These are phyloP conservation scores for Pseudococcus longispinus DNA, from an alignment of 2,888 invertebrate species.

Conservation along the genomic window DNA sequence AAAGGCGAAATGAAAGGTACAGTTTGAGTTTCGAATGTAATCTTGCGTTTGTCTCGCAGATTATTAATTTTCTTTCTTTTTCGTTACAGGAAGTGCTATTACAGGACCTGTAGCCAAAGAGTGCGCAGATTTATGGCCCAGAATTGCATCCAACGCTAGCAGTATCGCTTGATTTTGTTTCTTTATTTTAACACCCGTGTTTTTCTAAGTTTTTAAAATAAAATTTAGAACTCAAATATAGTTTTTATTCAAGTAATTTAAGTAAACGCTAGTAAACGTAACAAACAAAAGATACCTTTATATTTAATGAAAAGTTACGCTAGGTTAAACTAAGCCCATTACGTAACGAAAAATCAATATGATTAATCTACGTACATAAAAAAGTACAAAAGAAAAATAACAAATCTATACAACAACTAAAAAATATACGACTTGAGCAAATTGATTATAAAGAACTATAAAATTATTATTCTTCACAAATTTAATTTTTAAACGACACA, in stretches of 20 bases:
- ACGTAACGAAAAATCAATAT: background rate
- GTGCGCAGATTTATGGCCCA: conserved; percentile 99
- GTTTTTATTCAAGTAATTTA: background rate
- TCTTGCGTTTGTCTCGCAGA: background rate
- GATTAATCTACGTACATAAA: background rate
- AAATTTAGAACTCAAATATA: background rate
- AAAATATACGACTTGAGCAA: conserved; percentile 8
- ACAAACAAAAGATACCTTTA: background rate
- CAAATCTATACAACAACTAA: background rate
- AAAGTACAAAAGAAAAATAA: conserved; percentile 27
- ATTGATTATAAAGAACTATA: background rate
- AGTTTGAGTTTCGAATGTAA: background rate
- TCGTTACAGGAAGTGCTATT: conserved; percentile 79
- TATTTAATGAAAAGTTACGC: conserved; percentile 3
- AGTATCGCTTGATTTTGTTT: conserved; percentile 82
- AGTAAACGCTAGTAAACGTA: background rate
- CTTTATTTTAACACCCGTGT: background rate
- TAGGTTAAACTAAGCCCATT: background rate
- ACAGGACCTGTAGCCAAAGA: conserved; percentile 99
- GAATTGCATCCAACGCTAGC: conserved; percentile 99
- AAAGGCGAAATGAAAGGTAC: conserved; percentile 99
- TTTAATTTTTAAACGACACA: conserved; percentile 18
- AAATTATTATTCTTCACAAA: background rate
- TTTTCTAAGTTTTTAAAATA: background rate
- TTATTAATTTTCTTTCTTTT: background rate